Percentiles rank a stretch among this genome's conserved stretches.
phyloP scores from a whole-genome alignment of 2,888 invertebrate species.

The Xestia c-nigrum region DNA sequence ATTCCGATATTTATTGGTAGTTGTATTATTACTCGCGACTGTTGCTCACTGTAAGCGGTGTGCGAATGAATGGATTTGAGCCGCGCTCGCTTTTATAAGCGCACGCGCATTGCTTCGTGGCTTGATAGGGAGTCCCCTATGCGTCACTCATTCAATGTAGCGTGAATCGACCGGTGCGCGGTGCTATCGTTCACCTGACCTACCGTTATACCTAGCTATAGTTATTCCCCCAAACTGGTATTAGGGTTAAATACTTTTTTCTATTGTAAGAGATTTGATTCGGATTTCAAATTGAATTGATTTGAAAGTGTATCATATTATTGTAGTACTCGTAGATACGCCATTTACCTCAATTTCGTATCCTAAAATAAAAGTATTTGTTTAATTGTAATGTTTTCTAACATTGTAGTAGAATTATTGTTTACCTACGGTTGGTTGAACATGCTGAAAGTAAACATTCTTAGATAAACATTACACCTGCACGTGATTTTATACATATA shows the following conservation, averaged over 20 bases:
- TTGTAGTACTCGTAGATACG: no score
- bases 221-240: conserved; percentile 48
- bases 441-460: not conserved
- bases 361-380: not conserved
- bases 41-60: conserved; percentile 50
- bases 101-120: conserved; percentile 66
- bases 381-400: not conserved
- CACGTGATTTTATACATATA: not conserved
- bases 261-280: conserved; percentile 8
- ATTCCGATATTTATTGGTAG: conserved; percentile 22
- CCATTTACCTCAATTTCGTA: not conserved
- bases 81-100: conserved; percentile 65
- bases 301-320: conserved; percentile 2
- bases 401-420: not conserved
- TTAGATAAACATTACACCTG: not conserved
- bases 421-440: not conserved
- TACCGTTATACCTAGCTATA: conserved; percentile 39
- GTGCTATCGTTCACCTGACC: conserved; percentile 43
- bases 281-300: not conserved
- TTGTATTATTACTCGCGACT: conserved; percentile 35
- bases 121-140: conserved; percentile 75
- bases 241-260: conserved; percentile 29
- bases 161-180: conserved; percentile 53
- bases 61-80: conserved; percentile 64
- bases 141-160: conserved; percentile 73